Percentiles rank a stretch among this genome's conserved stretches.
phyloP scores from a whole-genome alignment of 2,888 invertebrate species.

The Scotopteryx bipunctaria region DNA sequence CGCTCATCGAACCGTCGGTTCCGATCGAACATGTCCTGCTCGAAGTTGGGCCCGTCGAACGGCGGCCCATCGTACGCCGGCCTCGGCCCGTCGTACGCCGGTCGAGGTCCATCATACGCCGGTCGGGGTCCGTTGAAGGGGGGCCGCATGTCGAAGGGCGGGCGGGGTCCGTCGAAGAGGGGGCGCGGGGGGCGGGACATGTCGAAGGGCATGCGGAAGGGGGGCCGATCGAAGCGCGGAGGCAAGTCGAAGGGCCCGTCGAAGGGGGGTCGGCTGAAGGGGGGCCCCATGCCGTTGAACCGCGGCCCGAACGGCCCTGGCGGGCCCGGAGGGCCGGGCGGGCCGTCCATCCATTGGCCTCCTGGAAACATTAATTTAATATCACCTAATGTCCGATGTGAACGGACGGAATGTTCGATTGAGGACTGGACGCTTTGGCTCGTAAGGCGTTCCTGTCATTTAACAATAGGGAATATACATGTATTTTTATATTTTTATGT shows the following conservation, averaged over 20 bases:
- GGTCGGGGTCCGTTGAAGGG: slow-evolving; percentile 49
- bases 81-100: slow-evolving; percentile 50
- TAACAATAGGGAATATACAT: too few species aligned
- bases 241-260: slow-evolving; percentile 53
- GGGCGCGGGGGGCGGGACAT: slow-evolving; percentile 48
- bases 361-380: slow-evolving; percentile 18
- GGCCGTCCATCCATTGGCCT: slow-evolving; percentile 77
- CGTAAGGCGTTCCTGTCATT: slow-evolving; percentile 75
- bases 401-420: not conserved
- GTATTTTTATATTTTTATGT: too few species aligned
- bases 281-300: slow-evolving; percentile 71
- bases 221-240: slow-evolving; percentile 56
- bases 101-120: slow-evolving; percentile 49
- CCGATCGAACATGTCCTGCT: slow-evolving; percentile 70
- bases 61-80: slow-evolving; percentile 50
- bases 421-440: slow-evolving; percentile 62
- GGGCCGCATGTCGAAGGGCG: slow-evolving; percentile 51
- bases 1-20: slow-evolving; percentile 71
- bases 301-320: slow-evolving; percentile 66
- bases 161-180: slow-evolving; percentile 51
- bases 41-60: slow-evolving; percentile 53
- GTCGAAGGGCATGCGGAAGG: slow-evolving; percentile 52
- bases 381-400: slow-evolving; percentile 4
- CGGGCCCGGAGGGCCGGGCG: slow-evolving; percentile 57
- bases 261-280: slow-evolving; percentile 48